Percentiles rank a stretch among this genome's conserved stretches.
Conservation (phyloP, 2,888 invertebrate species). For the Mythimna impura region DNA sequence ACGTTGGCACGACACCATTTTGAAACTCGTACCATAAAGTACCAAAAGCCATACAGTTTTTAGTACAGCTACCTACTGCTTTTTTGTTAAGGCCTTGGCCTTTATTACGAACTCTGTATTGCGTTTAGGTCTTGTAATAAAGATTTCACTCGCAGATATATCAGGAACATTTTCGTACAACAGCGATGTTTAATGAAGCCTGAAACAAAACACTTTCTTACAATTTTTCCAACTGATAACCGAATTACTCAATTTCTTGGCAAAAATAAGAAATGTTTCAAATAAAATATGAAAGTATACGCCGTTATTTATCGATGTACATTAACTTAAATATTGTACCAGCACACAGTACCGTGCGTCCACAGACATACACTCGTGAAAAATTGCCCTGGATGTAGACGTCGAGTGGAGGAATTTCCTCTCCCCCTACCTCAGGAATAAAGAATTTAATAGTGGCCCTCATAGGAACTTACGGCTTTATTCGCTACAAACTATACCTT, state of each 20-base stretch:
- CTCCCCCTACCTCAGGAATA: constrained; percentile 71
- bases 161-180: constrained; percentile 31
- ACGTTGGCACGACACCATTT: constrained; percentile 7
- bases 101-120: constrained; percentile 23
- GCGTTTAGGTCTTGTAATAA: constrained; percentile 16
- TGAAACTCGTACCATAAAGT: constrained; percentile 8
- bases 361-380: constrained; percentile 75
- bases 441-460: constrained; percentile 81
- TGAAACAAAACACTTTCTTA: constrained; percentile 57
- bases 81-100: constrained; percentile 16
- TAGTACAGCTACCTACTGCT: constrained; percentile 11
- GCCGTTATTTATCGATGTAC: constrained; percentile 60
- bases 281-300: constrained; percentile 52
- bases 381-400: constrained; percentile 83
- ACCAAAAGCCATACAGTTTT: constrained; percentile 22
- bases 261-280: constrained; percentile 53
- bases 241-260: constrained; percentile 56
- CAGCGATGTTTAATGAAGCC: constrained; percentile 61
- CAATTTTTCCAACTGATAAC: constrained; percentile 49
- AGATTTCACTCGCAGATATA: constrained; percentile 30
- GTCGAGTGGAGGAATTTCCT: constrained; percentile 77
- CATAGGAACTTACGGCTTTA: constrained; percentile 77
- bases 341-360: constrained; percentile 61
- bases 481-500: constrained; percentile 67
- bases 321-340: constrained; percentile 69